Evolutionary conservation across 2,888 invertebrate species (phyloP).

Genomic region (Melolontha melolontha): DNA sequence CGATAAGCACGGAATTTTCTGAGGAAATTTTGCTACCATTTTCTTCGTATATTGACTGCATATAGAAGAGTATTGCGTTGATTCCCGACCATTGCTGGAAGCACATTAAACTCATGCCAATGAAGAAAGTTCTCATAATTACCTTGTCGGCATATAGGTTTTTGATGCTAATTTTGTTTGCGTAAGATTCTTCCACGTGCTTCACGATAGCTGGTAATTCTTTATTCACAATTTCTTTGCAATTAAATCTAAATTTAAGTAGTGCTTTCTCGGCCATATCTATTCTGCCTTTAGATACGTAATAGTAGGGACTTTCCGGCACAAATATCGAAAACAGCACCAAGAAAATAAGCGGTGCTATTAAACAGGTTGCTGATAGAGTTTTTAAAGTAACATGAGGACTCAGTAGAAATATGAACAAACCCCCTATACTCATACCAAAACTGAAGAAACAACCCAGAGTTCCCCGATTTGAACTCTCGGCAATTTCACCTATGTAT

Average conservation of each 20-base stretch:
- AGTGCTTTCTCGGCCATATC: conserved; percentile 72
- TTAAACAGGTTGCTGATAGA: conserved; percentile 68
- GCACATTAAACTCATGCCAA: conserved; percentile 76
- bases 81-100: conserved; percentile 86
- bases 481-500: conserved; percentile 83
- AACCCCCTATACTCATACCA: conserved; percentile 75
- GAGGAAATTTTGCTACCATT: conserved; percentile 74
- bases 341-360: conserved; percentile 64
- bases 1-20: conserved; percentile 78
- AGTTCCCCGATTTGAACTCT: conserved; percentile 78
- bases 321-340: conserved; percentile 74
- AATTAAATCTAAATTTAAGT: conserved; percentile 41
- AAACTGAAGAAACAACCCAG: conserved; percentile 82
- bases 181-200: conserved; percentile 75
- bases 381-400: conserved; percentile 75
- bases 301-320: conserved; percentile 82
- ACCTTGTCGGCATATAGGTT: conserved; percentile 78
- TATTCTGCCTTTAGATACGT: conserved; percentile 69
- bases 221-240: conserved; percentile 70
- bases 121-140: conserved; percentile 66
- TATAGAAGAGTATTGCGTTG: conserved; percentile 81
- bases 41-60: conserved; percentile 75
- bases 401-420: conserved; percentile 76
- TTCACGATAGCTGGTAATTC: conserved; percentile 69
- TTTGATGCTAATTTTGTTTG: conserved; percentile 70